Evolutionary conservation across 2,113 vertebrate species (phyloP).

Genomic region (Phaethon lepturus): DNA sequence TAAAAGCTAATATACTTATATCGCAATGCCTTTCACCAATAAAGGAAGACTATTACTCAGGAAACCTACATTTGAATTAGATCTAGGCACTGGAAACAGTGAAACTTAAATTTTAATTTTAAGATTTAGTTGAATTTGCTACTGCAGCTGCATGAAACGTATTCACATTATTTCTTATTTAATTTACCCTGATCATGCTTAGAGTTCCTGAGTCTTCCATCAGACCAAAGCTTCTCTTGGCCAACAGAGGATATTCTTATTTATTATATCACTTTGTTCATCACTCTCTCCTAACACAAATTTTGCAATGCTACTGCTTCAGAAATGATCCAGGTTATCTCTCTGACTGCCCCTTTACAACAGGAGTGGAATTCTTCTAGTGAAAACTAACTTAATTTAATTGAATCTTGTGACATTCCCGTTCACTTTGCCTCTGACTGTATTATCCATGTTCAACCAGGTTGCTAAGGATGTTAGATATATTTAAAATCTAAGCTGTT

Average conservation of each 20-base stretch:
- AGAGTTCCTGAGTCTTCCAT: neutral
- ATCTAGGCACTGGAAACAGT: neutral
- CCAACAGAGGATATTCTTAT: neutral
- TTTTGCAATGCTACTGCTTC: neutral
- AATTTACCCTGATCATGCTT: slow-evolving; percentile 7
- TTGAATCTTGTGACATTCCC: neutral
- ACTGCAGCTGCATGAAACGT: neutral
- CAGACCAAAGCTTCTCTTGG: neutral
- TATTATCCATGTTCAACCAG: neutral
- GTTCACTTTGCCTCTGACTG: neutral
- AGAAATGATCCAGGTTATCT: neutral
- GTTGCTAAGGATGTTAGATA: neutral
- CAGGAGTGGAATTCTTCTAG: neutral
- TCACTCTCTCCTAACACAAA: neutral
- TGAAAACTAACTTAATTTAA: neutral
- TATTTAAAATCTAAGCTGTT: neutral
- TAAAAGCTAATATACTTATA: neutral
- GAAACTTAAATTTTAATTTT: slow-evolving; percentile 11
- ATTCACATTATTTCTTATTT: slow-evolving; percentile 31
- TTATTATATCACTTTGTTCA: neutral
- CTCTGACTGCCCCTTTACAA: neutral
- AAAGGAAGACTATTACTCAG: neutral
- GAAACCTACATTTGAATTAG: neutral
- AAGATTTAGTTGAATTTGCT: slow-evolving; percentile 3
- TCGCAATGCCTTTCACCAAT: neutral